These are phyloP conservation scores for Acestrorhynchus altus DNA, from an alignment of 2,797 vertebrate genomes.

Conservation along the genomic window DNA sequence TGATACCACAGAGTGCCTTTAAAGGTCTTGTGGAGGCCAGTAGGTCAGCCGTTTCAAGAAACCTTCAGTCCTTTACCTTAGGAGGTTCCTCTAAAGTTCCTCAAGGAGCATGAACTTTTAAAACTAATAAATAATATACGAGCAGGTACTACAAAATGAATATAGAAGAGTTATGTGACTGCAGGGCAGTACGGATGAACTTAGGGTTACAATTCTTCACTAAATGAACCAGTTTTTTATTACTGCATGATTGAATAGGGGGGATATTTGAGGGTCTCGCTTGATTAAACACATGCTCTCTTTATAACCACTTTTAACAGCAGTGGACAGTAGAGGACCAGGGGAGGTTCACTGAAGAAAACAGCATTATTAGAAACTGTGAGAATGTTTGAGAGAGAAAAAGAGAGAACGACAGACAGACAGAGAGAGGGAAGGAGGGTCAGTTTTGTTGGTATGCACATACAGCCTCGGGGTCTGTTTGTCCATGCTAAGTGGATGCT, in stretches of 20 bases:
- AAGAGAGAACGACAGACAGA: background rate
- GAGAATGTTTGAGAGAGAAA: background rate
- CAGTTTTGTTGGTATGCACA: slow-evolving; percentile 59
- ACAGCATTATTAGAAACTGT: background rate
- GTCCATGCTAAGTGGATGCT: slow-evolving; percentile 60
- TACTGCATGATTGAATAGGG: background rate
- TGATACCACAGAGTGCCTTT: too few species aligned
- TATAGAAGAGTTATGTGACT: too few species aligned
- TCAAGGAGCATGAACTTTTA: too few species aligned
- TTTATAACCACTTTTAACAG: slow-evolving; percentile 1
- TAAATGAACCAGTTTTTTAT: background rate
- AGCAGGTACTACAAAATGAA: too few species aligned
- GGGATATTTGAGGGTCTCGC: background rate
- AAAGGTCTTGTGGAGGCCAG: too few species aligned
- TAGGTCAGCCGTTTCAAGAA: too few species aligned
- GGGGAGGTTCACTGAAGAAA: background rate
- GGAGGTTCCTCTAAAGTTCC: too few species aligned
- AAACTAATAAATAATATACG: too few species aligned
- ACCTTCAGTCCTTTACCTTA: too few species aligned
- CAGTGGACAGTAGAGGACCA: background rate
- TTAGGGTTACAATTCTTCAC: too few species aligned
- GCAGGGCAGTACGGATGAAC: too few species aligned
- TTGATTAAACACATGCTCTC: background rate
- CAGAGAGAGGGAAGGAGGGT: slow-evolving; percentile 11
- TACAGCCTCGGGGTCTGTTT: slow-evolving; percentile 45